phyloP scores from a whole-genome alignment of 1,140 invertebrate genomes.

The Eumeta japonica region DNA sequence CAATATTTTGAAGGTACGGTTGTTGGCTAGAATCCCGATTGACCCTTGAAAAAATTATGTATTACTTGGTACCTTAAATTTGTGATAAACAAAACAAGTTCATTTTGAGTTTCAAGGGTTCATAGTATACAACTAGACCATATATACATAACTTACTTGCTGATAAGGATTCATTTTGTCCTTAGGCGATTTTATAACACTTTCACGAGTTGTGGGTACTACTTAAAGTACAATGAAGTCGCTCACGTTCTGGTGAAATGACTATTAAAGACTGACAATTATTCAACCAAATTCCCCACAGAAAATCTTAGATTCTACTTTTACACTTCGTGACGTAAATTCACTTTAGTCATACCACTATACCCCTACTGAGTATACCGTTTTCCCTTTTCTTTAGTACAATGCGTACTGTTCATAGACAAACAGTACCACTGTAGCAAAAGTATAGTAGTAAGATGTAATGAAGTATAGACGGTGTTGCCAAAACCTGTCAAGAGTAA shows the following conservation, averaged over 20 bases:
- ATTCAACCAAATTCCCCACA: too few relatives aligned
- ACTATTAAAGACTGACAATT: background rate
- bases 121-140: constrained; percentile 2
- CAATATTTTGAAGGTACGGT: constrained; percentile 52
- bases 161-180: constrained; percentile 49
- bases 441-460: too few relatives aligned
- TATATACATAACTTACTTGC: constrained; percentile 35
- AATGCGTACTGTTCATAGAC: too few relatives aligned
- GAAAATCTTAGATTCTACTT: too few relatives aligned
- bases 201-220: background rate
- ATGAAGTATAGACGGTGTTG: too few relatives aligned
- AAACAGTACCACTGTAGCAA: too few relatives aligned
- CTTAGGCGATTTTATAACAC: background rate
- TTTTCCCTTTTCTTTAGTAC: too few relatives aligned
- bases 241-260: background rate
- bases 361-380: too few relatives aligned
- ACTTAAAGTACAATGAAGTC: background rate
- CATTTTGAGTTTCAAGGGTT: background rate
- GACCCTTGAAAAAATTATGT: constrained; percentile 44
- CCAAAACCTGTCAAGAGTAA: too few relatives aligned
- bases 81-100: constrained; percentile 39
- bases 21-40: constrained; percentile 31
- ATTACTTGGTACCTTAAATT: constrained; percentile 12
- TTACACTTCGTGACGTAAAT: constrained; percentile 1
- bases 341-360: background rate